Base-by-base conservation (phyloP, 2,113 vertebrate genomes). In the Lamprotornis superbus region DNA sequence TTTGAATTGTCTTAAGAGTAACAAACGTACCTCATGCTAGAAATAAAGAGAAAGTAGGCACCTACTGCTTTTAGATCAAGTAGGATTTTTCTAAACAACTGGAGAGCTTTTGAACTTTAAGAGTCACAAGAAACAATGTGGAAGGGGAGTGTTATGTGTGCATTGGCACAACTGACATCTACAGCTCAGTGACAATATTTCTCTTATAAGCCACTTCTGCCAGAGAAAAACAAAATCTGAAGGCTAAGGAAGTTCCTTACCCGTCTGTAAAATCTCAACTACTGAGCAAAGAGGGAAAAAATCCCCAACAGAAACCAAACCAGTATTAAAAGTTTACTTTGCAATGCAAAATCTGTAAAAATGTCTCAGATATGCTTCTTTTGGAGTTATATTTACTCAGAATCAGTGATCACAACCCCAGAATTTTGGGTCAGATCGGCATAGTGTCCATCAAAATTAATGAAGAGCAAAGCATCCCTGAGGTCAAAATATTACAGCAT, bases 71-170 rank as follows among this genome's bases (percentile, higher is more conserved):
- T 79, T 61, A 17, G 39, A 82, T 81, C 61, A 50, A 52, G 63
- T 5, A 37, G 57, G 50, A 85, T 64, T 86, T 95, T 85, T 94
- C 79, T 35, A 63, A 86, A 63, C 63, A 74, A 27, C 49, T 52
- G 56, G 53, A 93, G 56, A 85, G 86, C 69, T 96, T 95, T 82
- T 88, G 68, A 92, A 96, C 83, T 91, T 70, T 53, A 76, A 82
- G 68, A 90, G 91, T 79, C 87, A 88, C 23, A 6, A 46, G 73
- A 91, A 97, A 90, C 93, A 92, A 44, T 35, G 86, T 91, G 76
- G 55, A 92, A 94, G 82, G 93, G 95, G 94, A 94, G 96, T 92
- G 88, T 88, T 79, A 67, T 95, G 97, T 97, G 86, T 96, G 95
- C 94, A 78, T 92, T 97, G 91, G 93, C 88, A 95, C 89, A 84